These are phyloP conservation scores for Schlechtendalia chinensis DNA, from an alignment of 1,140 invertebrate species.

Conservation along the genomic window DNA sequence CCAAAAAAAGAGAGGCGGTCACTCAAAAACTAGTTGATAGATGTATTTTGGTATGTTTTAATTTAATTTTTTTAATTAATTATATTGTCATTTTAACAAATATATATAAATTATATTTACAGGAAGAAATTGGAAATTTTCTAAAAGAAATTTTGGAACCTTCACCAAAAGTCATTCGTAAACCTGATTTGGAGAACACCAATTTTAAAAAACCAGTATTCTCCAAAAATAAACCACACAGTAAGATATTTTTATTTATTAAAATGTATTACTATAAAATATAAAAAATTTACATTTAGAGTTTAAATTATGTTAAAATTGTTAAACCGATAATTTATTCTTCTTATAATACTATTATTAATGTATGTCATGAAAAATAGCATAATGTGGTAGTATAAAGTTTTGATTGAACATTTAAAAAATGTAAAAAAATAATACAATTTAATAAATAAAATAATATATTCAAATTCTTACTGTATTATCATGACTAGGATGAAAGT, in stretches of 20 bases:
- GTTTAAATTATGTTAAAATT: too few relatives aligned
- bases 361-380: too few relatives aligned
- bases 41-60: conserved; percentile 37
- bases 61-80: background rate
- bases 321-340: too few relatives aligned
- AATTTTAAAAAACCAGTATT: conserved; percentile 40
- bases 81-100: background rate
- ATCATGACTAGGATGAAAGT: too few relatives aligned
- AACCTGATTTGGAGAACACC: conserved; percentile 29
- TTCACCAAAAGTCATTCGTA: conserved; percentile 27
- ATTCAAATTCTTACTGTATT: too few relatives aligned
- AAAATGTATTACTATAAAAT: background rate
- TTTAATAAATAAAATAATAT: too few relatives aligned
- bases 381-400: too few relatives aligned
- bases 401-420: too few relatives aligned
- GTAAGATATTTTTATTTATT: conserved; percentile 13
- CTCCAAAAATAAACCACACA: conserved; percentile 25
- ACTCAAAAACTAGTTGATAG: conserved; percentile 45
- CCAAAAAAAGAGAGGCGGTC: conserved; percentile 36
- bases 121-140: conserved; percentile 42
- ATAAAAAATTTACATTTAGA: too few relatives aligned
- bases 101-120: background rate
- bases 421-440: too few relatives aligned
- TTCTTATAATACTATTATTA: too few relatives aligned
- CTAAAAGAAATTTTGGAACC: conserved; percentile 45